Evolutionary conservation across 1,140 invertebrate species (phyloP).

Genomic region (Cyclina sinensis): DNA sequence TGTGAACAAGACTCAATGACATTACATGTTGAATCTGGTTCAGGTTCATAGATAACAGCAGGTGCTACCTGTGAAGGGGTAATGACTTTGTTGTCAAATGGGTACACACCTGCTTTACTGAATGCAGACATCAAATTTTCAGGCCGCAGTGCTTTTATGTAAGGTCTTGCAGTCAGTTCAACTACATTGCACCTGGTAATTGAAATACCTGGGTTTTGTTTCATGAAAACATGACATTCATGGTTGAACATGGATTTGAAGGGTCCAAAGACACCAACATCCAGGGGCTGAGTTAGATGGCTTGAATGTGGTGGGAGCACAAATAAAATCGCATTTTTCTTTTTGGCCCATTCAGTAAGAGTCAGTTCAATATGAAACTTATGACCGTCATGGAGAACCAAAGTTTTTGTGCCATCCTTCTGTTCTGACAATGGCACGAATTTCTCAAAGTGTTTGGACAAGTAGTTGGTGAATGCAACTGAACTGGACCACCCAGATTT

Average conservation of each 20-base stretch:
- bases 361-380: conserved; percentile 68
- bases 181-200: conserved; percentile 49
- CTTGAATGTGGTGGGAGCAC: conserved; percentile 74
- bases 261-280: conserved; percentile 69
- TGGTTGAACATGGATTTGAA: conserved; percentile 65
- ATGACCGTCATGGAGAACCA: conserved; percentile 86
- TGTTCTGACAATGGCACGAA: conserved; percentile 69
- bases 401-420: conserved; percentile 76
- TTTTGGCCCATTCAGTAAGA: conserved; percentile 60
- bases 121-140: conserved; percentile 22
- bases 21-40: neutral
- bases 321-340: conserved; percentile 70
- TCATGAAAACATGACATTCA: conserved; percentile 31
- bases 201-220: neutral
- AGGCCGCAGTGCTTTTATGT: conserved; percentile 15
- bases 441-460: conserved; percentile 85
- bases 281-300: conserved; percentile 69
- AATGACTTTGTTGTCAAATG: conserved; percentile 29
- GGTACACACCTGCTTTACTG: conserved; percentile 24
- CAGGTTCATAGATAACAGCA: conserved; percentile 15
- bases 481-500: conserved; percentile 86
- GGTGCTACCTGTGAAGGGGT: conserved; percentile 35
- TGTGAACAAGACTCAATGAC: neutral
- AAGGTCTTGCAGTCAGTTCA: neutral
- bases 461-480: conserved; percentile 86